Evolutionary conservation across 1,140 invertebrate species (phyloP).

Genomic region (Euura lappo): DNA sequence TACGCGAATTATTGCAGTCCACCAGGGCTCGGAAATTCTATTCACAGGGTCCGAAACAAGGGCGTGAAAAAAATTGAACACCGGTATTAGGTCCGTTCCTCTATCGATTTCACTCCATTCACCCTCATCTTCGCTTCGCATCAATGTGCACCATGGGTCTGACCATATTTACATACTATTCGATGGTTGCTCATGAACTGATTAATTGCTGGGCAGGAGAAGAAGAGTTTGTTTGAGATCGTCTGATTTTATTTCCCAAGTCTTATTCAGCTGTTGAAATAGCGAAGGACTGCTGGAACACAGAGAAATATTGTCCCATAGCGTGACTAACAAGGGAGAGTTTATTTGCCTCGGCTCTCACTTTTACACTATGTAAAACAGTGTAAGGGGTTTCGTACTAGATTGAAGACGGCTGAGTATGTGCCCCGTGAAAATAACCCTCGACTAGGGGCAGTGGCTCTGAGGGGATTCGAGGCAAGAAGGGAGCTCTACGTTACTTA

Average conservation of each 20-base stretch:
- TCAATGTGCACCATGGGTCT: too few relatives aligned
- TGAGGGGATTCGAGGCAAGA: neutral
- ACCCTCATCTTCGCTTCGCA: too few relatives aligned
- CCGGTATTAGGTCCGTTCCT: too few relatives aligned
- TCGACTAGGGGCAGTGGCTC: neutral
- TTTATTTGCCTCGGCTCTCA: neutral
- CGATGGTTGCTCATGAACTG: too few relatives aligned
- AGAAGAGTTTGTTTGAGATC: too few relatives aligned
- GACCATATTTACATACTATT: too few relatives aligned
- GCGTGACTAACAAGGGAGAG: neutral
- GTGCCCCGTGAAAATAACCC: neutral
- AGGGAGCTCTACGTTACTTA: conserved; percentile 3
- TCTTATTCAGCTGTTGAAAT: too few relatives aligned
- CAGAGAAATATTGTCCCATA: neutral
- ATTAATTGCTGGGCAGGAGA: too few relatives aligned
- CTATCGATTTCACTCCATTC: too few relatives aligned
- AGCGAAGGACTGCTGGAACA: too few relatives aligned
- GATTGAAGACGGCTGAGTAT: neutral
- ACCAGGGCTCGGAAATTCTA: neutral
- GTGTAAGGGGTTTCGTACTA: neutral
- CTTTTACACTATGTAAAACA: neutral
- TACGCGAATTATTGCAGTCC: neutral
- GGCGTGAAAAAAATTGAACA: neutral
- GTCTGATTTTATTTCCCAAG: too few relatives aligned
- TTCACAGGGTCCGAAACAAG: neutral